Evolutionary conservation across 2,797 vertebrate genomes (phyloP), one percentile per base, ranked within the genome.

Genomic region (Chaetodon trifasciatus): DNA sequence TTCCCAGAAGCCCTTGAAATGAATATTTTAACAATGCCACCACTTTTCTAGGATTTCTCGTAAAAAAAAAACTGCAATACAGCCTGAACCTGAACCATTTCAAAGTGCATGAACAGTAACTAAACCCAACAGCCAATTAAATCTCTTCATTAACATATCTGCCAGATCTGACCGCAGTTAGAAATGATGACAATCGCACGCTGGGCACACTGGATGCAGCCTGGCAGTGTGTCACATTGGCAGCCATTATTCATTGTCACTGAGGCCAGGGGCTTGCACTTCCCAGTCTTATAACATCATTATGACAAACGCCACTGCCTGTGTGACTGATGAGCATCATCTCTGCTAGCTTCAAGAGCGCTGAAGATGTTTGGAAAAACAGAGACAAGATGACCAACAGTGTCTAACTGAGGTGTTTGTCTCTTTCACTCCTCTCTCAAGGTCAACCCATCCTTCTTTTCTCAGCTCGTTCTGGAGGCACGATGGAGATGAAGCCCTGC

Each of bases 391-490:
- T 52, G 65, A 39, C 40, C 7, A 15, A 4, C 4, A 56, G 60
- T 11, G 7, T 13, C 42, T 10, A 61, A 57, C 75, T 28, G 40
- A 40, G 49, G 44, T 24, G 46, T 79, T 74, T 44, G 67, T 81
- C 10, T 64, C 52, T 76, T 70, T 55, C 42, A 17, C 52, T 79
- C 46, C 46, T 40, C 76, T 84, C 60, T 60, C 89, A 92, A 91
- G 88, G 91, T 90, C 84, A 80, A 78, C 68, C 49, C 57, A 84
- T 80, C 74, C 78, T 19, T 83, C 39, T 81, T 83, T 81, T 75
- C 79, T 66, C 10, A 78, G 71, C 74, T 82, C 21, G 21, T 72
- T 73, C 67, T 53, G 74, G 49, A 76, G 74, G 64, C 79, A 47
- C 78, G 68, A 67, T 65, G 68, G 39, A 57, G 76, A 77, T 9